These are phyloP conservation scores for Ectropis crepuscularia DNA, from an alignment of 2,888 invertebrate genomes.

Conservation along the genomic window DNA sequence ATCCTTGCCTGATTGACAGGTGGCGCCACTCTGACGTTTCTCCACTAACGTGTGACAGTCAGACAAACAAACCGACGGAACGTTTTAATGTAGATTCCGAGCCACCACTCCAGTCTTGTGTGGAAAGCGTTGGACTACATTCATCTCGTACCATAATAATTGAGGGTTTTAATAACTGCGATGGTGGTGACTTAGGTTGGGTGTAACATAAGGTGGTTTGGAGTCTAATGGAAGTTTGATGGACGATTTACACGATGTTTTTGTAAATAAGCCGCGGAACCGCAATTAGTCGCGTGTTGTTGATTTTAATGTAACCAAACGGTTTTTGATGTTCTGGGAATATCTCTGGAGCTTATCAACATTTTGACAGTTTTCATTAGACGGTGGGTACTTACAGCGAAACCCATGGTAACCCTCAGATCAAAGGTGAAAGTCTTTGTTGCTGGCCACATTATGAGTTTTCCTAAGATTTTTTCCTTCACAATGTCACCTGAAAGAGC, in stretches of 20 bases:
- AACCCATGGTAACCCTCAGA: no score
- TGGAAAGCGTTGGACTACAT: no score
- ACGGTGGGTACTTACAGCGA: no score
- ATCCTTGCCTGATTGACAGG: slow-evolving; percentile 43
- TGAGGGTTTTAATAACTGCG: no score
- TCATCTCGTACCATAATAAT: no score
- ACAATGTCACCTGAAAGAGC: no score
- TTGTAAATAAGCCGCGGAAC: slow-evolving; percentile 26
- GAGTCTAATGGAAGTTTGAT: slow-evolving; percentile 49
- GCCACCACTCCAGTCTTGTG: no score
- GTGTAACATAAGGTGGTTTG: no score
- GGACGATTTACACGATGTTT: slow-evolving; percentile 40
- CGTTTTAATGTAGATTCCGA: slow-evolving; percentile 46
- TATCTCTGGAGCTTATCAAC: slow-evolving; percentile 3
- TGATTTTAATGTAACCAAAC: slow-evolving; percentile 28
- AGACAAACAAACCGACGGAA: slow-evolving; percentile 53
- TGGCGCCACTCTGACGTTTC: slow-evolving; percentile 45
- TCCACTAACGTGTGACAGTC: slow-evolving; percentile 44
- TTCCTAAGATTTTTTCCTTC: no score
- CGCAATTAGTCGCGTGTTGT: slow-evolving; percentile 26
- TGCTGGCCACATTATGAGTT: no score
- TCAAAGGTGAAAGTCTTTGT: no score
- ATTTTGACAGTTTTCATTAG: slow-evolving; percentile 6
- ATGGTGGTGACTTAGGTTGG: no score
- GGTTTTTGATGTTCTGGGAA: slow-evolving; percentile 13